Evolutionary conservation across 30 jellyfish, hydroid and myxozoan species (phyloP).

Genomic region (Rhopilema esculentum): DNA sequence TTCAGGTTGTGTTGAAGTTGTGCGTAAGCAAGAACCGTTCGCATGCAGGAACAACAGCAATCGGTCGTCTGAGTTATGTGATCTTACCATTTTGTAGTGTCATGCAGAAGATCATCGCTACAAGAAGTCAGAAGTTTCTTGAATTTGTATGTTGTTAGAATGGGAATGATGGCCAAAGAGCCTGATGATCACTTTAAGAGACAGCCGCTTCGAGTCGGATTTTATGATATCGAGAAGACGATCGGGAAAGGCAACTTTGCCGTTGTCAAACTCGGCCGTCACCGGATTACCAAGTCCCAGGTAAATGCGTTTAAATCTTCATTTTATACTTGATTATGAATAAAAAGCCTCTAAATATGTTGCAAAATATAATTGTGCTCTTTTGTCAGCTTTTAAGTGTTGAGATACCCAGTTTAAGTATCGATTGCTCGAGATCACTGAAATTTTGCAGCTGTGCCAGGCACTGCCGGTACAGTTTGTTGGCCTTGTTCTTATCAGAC

Average conservation of each 20-base stretch:
- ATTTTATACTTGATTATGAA: neutral
- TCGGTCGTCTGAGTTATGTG: slow-evolving; percentile 43
- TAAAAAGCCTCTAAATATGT: too few relatives aligned
- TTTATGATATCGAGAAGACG: slow-evolving; percentile 90
- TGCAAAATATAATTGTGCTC: too few relatives aligned
- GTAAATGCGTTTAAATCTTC: slow-evolving; percentile 47
- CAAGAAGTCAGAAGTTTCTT: slow-evolving; percentile 46
- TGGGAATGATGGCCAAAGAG: slow-evolving; percentile 75
- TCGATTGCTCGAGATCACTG: too few relatives aligned
- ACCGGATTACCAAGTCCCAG: slow-evolving; percentile 83
- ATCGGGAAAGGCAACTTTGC: slow-evolving; percentile 99
- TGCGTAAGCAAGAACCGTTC: slow-evolving; percentile 7
- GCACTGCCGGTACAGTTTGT: too few relatives aligned
- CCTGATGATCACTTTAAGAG: slow-evolving; percentile 70
- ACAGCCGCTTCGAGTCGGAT: slow-evolving; percentile 96
- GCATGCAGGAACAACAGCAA: slow-evolving; percentile 61
- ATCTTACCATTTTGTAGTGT: slow-evolving; percentile 42
- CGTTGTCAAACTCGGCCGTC: slow-evolving; percentile 94
- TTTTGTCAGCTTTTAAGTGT: too few relatives aligned
- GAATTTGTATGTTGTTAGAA: slow-evolving; percentile 42
- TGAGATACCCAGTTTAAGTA: too few relatives aligned
- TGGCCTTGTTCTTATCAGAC: too few relatives aligned
- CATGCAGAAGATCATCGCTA: slow-evolving; percentile 63
- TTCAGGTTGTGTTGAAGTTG: slow-evolving; percentile 24
- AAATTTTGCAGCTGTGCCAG: too few relatives aligned